Conservation (phyloP, 2,797 vertebrate species). For the Thunnus albacares region DNA sequence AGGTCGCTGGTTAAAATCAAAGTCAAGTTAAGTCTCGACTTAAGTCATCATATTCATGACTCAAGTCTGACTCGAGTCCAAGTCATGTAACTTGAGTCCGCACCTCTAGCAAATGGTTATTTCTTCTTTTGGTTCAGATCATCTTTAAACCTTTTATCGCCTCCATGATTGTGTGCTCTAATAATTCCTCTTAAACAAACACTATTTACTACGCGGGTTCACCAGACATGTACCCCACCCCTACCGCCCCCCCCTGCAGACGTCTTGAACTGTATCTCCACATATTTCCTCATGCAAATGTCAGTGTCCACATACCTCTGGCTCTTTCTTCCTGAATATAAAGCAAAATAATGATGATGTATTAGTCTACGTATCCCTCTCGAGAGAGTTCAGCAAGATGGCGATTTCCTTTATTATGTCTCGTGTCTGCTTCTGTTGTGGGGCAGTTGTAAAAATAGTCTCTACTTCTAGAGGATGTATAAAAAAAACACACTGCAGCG, state of each 20-base stretch:
- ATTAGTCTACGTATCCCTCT: conserved; percentile 81
- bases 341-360: conserved; percentile 86
- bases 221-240: conserved; percentile 22
- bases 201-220: conserved; percentile 18
- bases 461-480: conserved; percentile 79
- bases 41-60: not conserved
- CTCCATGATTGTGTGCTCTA: conserved; percentile 9
- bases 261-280: conserved; percentile 63
- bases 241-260: conserved; percentile 29
- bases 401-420: conserved; percentile 87
- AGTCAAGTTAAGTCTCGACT: too few species aligned
- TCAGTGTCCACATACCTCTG: conserved; percentile 76
- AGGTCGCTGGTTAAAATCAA: too few species aligned
- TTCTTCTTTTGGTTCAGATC: conserved; percentile 26
- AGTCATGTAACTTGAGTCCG: too few species aligned
- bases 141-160: conserved; percentile 32
- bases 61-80: too few species aligned
- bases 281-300: conserved; percentile 78
- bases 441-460: conserved; percentile 86
- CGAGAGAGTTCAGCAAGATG: conserved; percentile 78
- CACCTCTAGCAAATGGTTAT: not conserved
- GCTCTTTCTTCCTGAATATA: conserved; percentile 79
- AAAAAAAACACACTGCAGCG: conserved; percentile 63
- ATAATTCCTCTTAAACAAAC: conserved; percentile 58
- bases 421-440: conserved; percentile 84